Conservation (phyloP, 2,797 vertebrate species). For the Acanthiza pusilla region DNA sequence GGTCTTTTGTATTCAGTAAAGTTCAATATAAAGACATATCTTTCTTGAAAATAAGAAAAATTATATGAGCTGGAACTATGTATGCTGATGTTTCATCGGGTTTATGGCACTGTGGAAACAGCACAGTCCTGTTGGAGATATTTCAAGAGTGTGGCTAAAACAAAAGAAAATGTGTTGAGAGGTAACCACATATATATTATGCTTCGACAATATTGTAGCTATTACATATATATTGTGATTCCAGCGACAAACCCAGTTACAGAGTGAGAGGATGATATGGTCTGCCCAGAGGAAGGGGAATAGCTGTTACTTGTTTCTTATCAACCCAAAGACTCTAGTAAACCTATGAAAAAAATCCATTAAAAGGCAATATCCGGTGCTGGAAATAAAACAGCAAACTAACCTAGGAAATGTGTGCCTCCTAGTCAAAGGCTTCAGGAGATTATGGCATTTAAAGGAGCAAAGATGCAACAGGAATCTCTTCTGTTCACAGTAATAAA, state of each 20-base stretch:
- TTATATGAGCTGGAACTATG: neutral
- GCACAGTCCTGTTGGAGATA: neutral
- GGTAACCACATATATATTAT: neutral
- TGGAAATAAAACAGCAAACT: neutral
- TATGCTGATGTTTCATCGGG: neutral
- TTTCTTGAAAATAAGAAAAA: neutral
- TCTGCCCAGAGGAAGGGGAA: neutral
- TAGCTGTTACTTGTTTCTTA: neutral
- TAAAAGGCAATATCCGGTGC: neutral
- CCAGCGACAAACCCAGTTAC: neutral
- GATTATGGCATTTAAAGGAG: neutral
- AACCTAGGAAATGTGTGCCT: neutral
- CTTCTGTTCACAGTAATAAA: neutral
- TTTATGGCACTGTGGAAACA: neutral
- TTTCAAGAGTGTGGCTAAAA: neutral
- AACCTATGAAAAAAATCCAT: neutral
- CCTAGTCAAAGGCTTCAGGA: neutral
- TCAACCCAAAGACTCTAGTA: neutral
- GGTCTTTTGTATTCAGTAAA: neutral
- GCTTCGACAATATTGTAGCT: neutral
- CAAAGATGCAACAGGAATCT: neutral
- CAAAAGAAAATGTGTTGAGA: neutral
- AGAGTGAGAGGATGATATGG: neutral
- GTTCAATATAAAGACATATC: neutral
- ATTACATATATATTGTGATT: neutral